Percentiles rank a stretch among this genome's conserved stretches.
phyloP scores from a whole-genome alignment of 2,797 vertebrate species.

The Ceryle rudis region DNA sequence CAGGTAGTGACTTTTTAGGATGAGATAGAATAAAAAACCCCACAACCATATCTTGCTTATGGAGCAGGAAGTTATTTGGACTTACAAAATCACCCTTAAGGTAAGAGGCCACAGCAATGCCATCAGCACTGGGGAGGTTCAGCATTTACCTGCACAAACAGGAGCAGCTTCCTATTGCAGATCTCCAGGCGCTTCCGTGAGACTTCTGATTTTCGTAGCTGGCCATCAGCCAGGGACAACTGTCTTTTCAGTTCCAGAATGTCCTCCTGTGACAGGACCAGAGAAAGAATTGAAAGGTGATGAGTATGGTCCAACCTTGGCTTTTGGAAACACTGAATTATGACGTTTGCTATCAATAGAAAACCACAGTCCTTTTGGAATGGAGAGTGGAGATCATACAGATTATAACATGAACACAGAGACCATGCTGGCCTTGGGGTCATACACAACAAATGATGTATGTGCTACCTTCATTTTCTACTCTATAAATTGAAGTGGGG shows the following conservation, averaged over 20 bases:
- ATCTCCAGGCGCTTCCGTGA: conserved; percentile 88
- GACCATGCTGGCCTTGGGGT: neutral
- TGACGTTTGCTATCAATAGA: neutral
- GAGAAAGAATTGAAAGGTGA: neutral
- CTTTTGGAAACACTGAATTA: neutral
- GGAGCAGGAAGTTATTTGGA: conserved; percentile 28
- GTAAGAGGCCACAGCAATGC: neutral
- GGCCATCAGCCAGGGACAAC: conserved; percentile 80
- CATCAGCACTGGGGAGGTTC: neutral
- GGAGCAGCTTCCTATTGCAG: conserved; percentile 88
- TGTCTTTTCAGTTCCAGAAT: conserved; percentile 81
- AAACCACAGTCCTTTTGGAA: neutral
- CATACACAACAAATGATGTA: neutral
- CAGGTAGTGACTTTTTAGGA: neutral
- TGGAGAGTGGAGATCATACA: neutral
- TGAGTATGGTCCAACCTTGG: neutral
- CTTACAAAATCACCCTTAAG: neutral
- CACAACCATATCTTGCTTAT: neutral
- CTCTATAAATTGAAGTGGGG: neutral
- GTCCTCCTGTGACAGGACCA: conserved; percentile 41
- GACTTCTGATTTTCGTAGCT: conserved; percentile 86
- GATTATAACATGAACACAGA: neutral
- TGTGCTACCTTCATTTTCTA: neutral
- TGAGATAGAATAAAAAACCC: neutral
- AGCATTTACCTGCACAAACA: conserved; percentile 86